These are phyloP conservation scores for Drosophila pseudoananassae DNA, from an alignment of 1,140 invertebrate genomes.

Conservation along the genomic window DNA sequence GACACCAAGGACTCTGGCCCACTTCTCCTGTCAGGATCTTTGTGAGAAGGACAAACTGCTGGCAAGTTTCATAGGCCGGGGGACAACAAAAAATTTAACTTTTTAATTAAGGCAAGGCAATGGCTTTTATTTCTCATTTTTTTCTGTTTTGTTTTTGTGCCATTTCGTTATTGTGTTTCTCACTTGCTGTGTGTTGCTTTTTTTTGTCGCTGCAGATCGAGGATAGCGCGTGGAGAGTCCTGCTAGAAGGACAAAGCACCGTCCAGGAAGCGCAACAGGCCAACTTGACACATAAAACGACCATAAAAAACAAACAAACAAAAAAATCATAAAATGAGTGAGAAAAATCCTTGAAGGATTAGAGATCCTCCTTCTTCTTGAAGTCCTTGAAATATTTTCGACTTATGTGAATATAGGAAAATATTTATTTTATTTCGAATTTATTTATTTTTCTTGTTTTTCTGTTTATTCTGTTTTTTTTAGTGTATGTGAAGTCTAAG, in stretches of 20 bases:
- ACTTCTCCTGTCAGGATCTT: background rate
- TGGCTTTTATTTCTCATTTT: slow-evolving; percentile 52
- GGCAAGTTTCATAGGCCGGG: slow-evolving; percentile 52
- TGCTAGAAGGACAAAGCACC: slow-evolving; percentile 30
- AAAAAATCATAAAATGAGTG: slow-evolving; percentile 28
- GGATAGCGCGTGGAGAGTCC: slow-evolving; percentile 39
- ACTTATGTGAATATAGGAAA: too few relatives aligned
- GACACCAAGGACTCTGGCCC: background rate
- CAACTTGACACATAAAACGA: slow-evolving; percentile 64
- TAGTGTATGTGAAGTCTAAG: slow-evolving; percentile 3
- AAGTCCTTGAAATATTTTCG: too few relatives aligned
- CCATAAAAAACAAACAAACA: slow-evolving; percentile 20
- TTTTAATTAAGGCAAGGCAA: slow-evolving; percentile 74
- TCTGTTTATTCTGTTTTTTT: slow-evolving; percentile 1
- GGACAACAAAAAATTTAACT: slow-evolving; percentile 64
- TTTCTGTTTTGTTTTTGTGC: slow-evolving; percentile 5
- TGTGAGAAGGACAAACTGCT: slow-evolving; percentile 20
- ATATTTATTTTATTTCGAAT: background rate
- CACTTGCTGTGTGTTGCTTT: background rate
- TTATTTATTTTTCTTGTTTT: background rate
- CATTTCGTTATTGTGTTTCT: slow-evolving; percentile 19
- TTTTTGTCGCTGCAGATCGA: slow-evolving; percentile 1
- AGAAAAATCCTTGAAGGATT: background rate
- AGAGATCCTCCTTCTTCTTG: background rate
- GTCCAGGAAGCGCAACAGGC: slow-evolving; percentile 62